Evolutionary conservation across 2,888 invertebrate species (phyloP), one percentile per base, ranked within the genome.

Genomic region (Machimus rusticus): DNA sequence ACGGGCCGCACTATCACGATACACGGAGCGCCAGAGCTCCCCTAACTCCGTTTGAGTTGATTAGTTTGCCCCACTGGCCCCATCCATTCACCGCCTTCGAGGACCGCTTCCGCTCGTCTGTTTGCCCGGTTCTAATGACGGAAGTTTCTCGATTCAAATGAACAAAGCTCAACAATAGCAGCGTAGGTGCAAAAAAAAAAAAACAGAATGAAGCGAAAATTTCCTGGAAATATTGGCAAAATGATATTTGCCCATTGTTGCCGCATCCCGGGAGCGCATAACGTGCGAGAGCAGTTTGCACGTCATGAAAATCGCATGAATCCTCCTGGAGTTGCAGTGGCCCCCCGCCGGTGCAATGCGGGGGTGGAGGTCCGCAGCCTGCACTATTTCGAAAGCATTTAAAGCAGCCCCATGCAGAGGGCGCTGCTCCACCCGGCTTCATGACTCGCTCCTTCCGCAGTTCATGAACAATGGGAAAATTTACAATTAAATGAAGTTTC

Each of bases 401-500:
- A 51, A 51, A 79, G 51, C 31, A 51, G 23, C 51, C 51, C 28
- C 66, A 23, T 28, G 12, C 5, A 28, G 79, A 79, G 55, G 28
- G 28, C 5, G 28, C 79, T 28, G 23, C 66, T 12, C 23, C 23
- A 66, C 6, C 16, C 51, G 51, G 12, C 66, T 79, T 79, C 79
- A 79, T 79, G 79, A 79, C 51, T 79, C 66, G n/a, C 82, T 66
- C 37, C 14, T 4, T 66, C 66, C 23, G 37, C 19, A 84, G 23
- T 8, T 39, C 66, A 37, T 19, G 28, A 79, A 84, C 66, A 84
- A 84, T 84, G 57, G 43, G 57, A 39, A 84, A 84, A 84, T 66
- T 84, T 84, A 66, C 66, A 84, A 66, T 37, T 84, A 84, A 84
- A 84, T 84, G 82, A 84, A 84, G 82, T 84, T 84, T 84, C 82